Conservation (phyloP, 2,113 vertebrate species). For the Excalfactoria chinensis region DNA sequence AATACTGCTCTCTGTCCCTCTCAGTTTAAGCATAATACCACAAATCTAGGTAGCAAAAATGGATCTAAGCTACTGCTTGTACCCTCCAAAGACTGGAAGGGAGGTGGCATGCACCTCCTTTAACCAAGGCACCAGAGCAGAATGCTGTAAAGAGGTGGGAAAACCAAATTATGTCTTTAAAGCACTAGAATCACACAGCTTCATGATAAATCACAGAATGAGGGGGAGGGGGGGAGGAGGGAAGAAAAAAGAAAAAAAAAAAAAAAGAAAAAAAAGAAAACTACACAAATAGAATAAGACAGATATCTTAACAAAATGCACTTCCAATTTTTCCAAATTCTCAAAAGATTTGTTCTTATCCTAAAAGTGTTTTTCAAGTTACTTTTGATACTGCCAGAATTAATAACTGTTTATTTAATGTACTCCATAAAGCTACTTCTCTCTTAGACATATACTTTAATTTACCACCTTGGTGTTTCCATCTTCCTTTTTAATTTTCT, state of each 20-base stretch:
- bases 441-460: neutral
- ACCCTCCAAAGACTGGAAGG: neutral
- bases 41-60: neutral
- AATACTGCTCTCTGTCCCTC: neutral
- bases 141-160: neutral
- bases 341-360: neutral
- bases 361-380: neutral
- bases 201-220: neutral
- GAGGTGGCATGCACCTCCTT: neutral
- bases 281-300: neutral
- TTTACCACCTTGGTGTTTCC: neutral
- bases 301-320: neutral
- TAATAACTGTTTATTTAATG: slow-evolving; percentile 7
- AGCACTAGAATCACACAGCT: neutral
- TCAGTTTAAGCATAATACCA: neutral
- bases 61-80: neutral
- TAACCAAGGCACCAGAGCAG: neutral
- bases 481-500: slow-evolving; percentile 21
- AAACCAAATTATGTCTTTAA: neutral
- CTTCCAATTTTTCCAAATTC: neutral
- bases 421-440: neutral
- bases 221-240: neutral
- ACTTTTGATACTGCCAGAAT: neutral
- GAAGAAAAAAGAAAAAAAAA: neutral
- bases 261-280: neutral